phyloP scores from a whole-genome alignment of 1,140 invertebrate species.

The Venturia canescens region DNA sequence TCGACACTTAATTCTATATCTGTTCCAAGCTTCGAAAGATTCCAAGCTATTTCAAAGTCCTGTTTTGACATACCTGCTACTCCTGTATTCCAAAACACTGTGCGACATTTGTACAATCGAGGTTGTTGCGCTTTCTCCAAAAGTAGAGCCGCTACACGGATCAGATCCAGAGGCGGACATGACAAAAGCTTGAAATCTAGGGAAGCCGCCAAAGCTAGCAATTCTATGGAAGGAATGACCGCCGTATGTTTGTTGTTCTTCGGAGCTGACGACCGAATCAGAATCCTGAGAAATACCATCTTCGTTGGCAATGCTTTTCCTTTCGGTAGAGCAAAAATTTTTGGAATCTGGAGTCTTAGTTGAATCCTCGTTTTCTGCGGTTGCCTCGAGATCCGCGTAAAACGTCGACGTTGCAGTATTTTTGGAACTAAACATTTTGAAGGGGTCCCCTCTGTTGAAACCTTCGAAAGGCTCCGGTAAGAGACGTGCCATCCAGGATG shows the following conservation, averaged over 20 bases:
- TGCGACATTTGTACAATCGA: conserved; percentile 71
- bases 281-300: conserved; percentile 72
- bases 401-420: conserved; percentile 64
- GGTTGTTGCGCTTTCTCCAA: conserved; percentile 64
- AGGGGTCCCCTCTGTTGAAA: conserved; percentile 54
- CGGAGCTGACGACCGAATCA: conserved; percentile 60
- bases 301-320: conserved; percentile 63
- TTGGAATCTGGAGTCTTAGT: conserved; percentile 52
- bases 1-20: too few relatives aligned
- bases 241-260: conserved; percentile 64
- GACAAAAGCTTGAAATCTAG: conserved; percentile 72
- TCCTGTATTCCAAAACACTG: conserved; percentile 72
- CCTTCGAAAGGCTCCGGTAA: conserved; percentile 68
- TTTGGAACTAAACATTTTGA: conserved; percentile 74
- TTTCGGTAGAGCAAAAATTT: conserved; percentile 62
- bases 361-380: conserved; percentile 48
- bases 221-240: conserved; percentile 71
- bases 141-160: conserved; percentile 58
- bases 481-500: conserved; percentile 70
- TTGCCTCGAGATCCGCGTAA: conserved; percentile 70
- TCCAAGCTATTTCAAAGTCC: background rate
- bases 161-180: conserved; percentile 69
- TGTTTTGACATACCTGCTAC: conserved; percentile 65
- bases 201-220: conserved; percentile 69
- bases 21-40: too few relatives aligned